Percentiles rank a stretch among this genome's conserved stretches.
Conservation (phyloP, 2,888 invertebrate species). For the Diaprepes abbreviatus region DNA sequence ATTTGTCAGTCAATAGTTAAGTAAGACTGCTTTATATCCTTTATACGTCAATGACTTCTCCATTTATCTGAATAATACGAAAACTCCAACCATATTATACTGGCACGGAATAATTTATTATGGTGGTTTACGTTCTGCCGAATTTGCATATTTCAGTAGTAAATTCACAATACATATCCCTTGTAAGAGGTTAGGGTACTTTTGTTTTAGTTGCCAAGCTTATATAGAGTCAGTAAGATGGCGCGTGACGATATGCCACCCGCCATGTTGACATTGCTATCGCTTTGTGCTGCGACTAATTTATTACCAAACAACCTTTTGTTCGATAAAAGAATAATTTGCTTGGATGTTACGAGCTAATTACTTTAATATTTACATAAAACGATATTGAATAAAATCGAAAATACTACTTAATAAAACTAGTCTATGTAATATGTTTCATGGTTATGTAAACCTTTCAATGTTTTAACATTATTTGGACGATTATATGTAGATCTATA, state of each 20-base stretch:
- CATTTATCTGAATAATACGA: conserved; percentile 21
- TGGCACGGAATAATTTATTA: conserved; percentile 30
- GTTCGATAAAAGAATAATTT: no score
- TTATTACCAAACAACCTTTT: conserved; percentile 22
- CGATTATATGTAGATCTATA: no score
- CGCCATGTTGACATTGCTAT: conserved; percentile 30
- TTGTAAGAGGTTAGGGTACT: conserved; percentile 29
- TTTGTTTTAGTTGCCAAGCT: conserved; percentile 53
- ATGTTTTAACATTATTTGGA: no score
- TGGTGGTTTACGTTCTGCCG: conserved; percentile 21
- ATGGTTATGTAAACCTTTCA: no score
- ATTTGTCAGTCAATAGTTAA: conserved; percentile 4
- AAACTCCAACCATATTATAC: conserved; percentile 15
- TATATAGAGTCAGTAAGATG: conserved; percentile 55
- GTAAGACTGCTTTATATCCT: conserved; percentile 1
- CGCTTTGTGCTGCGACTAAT: conserved; percentile 31
- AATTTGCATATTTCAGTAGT: conserved; percentile 42
- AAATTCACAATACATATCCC: conserved; percentile 42
- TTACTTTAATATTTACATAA: no score
- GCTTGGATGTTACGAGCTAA: no score
- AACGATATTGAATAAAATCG: no score
- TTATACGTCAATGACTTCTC: conserved; percentile 17
- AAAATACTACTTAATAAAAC: no score
- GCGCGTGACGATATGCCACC: conserved; percentile 53
- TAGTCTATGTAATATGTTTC: no score